These are phyloP conservation scores for Peromyscus aztecus DNA, from an alignment of 2,797 vertebrate genomes.

Conservation along the genomic window DNA sequence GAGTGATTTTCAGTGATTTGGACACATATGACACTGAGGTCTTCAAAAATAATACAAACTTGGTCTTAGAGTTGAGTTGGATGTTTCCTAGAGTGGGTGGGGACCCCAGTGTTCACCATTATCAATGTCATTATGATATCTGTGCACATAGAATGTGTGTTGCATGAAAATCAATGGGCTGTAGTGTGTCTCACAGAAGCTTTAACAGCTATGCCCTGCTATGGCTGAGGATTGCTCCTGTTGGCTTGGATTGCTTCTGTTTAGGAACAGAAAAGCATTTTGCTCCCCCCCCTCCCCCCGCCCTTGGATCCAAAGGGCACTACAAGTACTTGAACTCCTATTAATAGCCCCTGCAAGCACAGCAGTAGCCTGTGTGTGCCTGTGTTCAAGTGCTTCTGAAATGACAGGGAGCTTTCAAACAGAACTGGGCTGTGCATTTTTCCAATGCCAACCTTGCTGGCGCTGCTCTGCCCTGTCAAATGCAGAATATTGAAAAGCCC, in stretches of 20 bases:
- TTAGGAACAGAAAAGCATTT: constrained; percentile 48
- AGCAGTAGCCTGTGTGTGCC: neutral
- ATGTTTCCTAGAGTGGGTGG: neutral
- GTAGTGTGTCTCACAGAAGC: neutral
- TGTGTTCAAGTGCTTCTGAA: constrained; percentile 60
- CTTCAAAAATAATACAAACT: neutral
- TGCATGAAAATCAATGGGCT: neutral
- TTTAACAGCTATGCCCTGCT: neutral
- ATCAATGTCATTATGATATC: neutral
- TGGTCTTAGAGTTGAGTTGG: neutral
- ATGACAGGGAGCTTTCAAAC: constrained; percentile 78
- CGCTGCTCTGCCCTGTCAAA: constrained; percentile 53
- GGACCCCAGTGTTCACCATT: neutral
- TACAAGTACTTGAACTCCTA: constrained; percentile 56
- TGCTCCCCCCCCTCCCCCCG: neutral
- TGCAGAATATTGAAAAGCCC: constrained; percentile 48
- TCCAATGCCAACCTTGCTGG: constrained; percentile 56
- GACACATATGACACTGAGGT: neutral
- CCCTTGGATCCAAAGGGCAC: constrained; percentile 40
- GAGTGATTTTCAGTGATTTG: neutral
- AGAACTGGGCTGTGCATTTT: constrained; percentile 63
- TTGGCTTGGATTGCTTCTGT: constrained; percentile 26
- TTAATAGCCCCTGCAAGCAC: constrained; percentile 37
- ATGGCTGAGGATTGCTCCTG: neutral
- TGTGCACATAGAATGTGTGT: neutral